phyloP scores from a whole-genome alignment of 35 echinoderm and acorn worm species.

The Anneissia japonica region DNA sequence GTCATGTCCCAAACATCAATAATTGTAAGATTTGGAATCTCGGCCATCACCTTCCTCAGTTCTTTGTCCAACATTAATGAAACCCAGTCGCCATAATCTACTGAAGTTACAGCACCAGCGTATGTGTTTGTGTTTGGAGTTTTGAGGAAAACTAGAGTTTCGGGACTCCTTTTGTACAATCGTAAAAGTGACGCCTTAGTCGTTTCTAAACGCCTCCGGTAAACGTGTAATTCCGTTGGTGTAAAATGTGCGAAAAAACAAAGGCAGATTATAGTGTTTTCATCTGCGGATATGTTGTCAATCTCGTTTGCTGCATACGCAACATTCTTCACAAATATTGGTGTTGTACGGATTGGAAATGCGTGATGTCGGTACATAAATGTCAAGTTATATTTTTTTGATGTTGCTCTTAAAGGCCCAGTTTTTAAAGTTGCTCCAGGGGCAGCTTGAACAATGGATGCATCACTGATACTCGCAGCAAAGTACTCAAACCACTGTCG shows the following conservation, averaged over 20 bases:
- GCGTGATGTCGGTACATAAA: neutral
- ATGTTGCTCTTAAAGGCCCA: neutral
- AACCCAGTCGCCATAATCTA: neutral
- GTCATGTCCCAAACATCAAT: neutral
- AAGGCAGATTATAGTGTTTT: neutral
- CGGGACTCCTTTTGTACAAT: neutral
- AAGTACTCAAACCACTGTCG: neutral
- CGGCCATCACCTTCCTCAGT: neutral
- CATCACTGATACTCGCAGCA: neutral
- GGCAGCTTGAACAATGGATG: neutral
- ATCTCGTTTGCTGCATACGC: neutral
- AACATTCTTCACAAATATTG: neutral
- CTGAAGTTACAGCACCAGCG: neutral
- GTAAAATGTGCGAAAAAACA: neutral
- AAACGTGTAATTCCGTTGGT: neutral
- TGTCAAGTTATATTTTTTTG: neutral
- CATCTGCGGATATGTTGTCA: neutral
- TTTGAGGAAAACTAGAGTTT: neutral
- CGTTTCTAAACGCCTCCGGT: neutral
- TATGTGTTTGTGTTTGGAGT: neutral
- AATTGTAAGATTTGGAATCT: neutral
- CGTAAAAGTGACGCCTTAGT: neutral
- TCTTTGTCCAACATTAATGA: neutral
- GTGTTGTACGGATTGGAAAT: neutral
- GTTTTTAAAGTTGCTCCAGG: neutral